Evolutionary conservation across 2,888 invertebrate genomes (phyloP).

Genomic region (Herminia tarsipennalis): DNA sequence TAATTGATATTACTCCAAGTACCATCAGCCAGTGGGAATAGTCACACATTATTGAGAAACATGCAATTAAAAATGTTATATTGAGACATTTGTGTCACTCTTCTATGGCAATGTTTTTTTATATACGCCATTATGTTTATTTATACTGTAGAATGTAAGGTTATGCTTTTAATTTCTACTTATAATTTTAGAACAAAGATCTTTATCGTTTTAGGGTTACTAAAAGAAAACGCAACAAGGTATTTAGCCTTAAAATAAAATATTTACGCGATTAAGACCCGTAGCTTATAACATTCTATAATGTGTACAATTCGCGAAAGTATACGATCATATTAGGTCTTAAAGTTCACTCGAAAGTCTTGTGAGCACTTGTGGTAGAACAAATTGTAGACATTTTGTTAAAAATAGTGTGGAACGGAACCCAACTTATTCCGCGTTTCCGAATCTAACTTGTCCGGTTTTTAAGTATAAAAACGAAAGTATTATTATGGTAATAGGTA

Average conservation of each 20-base stretch:
- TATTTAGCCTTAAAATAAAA: too few relatives aligned
- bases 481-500: conserved; percentile 39
- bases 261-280: too few relatives aligned
- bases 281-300: too few relatives aligned
- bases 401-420: not conserved
- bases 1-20: conserved; percentile 55
- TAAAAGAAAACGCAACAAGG: too few relatives aligned
- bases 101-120: conserved; percentile 35
- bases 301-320: too few relatives aligned
- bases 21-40: conserved; percentile 42
- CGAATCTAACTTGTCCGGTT: conserved; percentile 3
- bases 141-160: conserved; percentile 4
- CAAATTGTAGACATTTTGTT: too few relatives aligned
- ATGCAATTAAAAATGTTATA: conserved; percentile 49
- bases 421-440: conserved; percentile 25
- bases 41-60: conserved; percentile 47
- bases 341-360: too few relatives aligned
- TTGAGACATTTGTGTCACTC: conserved; percentile 46
- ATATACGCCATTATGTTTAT: conserved; percentile 30
- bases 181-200: not conserved
- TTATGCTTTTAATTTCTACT: conserved; percentile 32
- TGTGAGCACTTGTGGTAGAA: too few relatives aligned
- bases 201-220: too few relatives aligned
- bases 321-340: too few relatives aligned
- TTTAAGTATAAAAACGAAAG: conserved; percentile 39